Conservation (phyloP, 2,888 invertebrate species). For the Amblyjoppa proteus region DNA sequence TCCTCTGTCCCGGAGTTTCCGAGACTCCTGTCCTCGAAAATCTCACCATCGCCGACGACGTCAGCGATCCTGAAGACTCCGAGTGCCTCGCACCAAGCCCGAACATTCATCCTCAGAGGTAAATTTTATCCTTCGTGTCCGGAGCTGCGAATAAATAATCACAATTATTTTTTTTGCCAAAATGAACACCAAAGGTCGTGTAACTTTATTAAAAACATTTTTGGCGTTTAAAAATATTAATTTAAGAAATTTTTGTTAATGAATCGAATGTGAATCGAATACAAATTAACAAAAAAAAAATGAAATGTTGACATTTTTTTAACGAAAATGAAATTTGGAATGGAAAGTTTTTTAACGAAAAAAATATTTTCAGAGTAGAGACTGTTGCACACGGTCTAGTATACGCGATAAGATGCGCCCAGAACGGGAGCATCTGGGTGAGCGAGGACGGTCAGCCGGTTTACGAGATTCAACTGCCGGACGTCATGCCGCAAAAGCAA, state of each 20-base stretch:
- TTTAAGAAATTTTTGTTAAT: too few species aligned
- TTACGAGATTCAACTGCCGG: slow-evolving; percentile 80
- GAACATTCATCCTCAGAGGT: slow-evolving; percentile 76
- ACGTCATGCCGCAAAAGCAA: slow-evolving; percentile 74
- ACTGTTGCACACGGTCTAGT: slow-evolving; percentile 80
- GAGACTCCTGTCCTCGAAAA: slow-evolving; percentile 71
- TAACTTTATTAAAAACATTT: too few species aligned
- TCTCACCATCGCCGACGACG: slow-evolving; percentile 60
- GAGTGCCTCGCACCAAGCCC: slow-evolving; percentile 22
- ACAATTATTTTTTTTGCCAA: neutral
- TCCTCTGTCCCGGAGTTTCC: slow-evolving; percentile 80
- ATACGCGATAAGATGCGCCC: slow-evolving; percentile 80
- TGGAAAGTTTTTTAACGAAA: too few species aligned
- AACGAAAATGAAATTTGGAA: too few species aligned
- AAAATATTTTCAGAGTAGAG: slow-evolving; percentile 75
- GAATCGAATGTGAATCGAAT: too few species aligned
- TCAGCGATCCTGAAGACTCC: slow-evolving; percentile 60
- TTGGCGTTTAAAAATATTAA: too few species aligned
- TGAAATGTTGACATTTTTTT: too few species aligned
- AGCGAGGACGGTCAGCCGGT: slow-evolving; percentile 81
- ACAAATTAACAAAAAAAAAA: too few species aligned
- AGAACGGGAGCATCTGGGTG: slow-evolving; percentile 82
- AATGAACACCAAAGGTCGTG: neutral
- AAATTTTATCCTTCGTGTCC: neutral
- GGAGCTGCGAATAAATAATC: neutral